phyloP scores from a whole-genome alignment of 2,113 vertebrate species.

The Leptosomus discolor region DNA sequence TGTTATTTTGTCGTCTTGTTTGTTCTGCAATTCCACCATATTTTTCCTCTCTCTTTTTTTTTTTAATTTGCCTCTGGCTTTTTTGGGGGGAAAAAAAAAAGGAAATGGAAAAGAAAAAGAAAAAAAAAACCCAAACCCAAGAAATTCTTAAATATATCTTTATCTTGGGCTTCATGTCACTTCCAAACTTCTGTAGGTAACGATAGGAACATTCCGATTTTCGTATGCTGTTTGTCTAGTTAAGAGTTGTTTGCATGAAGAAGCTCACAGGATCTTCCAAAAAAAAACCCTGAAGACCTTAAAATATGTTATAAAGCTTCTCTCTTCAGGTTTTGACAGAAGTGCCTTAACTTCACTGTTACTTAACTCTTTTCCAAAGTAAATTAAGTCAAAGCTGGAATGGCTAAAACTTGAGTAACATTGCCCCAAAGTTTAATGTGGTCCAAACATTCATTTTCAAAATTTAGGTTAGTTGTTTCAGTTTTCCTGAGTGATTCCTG shows the following conservation, averaged over 20 bases:
- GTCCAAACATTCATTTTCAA: not conserved
- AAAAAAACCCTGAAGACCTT: not conserved
- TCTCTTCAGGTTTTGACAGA: not conserved
- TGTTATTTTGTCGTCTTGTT: conserved; percentile 62
- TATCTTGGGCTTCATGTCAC: not conserved
- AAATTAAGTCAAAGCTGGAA: conserved; percentile 9
- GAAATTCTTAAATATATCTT: not conserved
- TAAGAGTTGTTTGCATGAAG: not conserved
- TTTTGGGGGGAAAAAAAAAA: not conserved
- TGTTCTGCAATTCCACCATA: not conserved
- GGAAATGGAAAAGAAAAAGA: not conserved
- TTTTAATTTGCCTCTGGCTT: not conserved
- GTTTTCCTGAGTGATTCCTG: not conserved
- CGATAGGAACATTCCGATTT: not conserved
- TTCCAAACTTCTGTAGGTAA: not conserved
- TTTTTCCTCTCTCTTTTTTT: not conserved
- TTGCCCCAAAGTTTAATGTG: not conserved
- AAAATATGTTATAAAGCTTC: not conserved
- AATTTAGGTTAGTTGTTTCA: not conserved
- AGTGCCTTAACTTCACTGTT: not conserved
- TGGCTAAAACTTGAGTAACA: not conserved
- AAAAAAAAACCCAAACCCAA: not conserved
- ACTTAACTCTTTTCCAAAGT: conserved; percentile 13
- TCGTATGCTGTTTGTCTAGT: not conserved
- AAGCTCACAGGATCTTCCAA: not conserved